Evolutionary conservation across 2,888 invertebrate species (phyloP).

Genomic region (Podotricha telesiphe): DNA sequence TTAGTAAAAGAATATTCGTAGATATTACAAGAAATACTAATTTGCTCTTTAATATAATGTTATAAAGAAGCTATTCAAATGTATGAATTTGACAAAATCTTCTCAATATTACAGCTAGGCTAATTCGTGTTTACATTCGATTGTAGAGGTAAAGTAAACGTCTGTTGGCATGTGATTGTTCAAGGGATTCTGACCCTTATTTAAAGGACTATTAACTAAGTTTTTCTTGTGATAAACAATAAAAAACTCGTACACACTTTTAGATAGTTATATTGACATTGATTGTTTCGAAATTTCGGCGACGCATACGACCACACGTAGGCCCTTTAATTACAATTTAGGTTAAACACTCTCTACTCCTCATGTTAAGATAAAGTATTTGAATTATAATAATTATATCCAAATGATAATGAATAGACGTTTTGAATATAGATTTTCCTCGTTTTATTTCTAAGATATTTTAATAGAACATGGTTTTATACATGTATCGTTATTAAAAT

Average conservation of each 20-base stretch:
- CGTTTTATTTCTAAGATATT: conserved; percentile 43
- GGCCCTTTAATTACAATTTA: conserved; percentile 53
- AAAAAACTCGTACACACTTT: conserved; percentile 46
- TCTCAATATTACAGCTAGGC: background rate
- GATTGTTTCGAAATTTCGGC: conserved; percentile 36
- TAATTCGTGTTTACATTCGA: conserved; percentile 25
- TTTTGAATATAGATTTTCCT: conserved; percentile 48
- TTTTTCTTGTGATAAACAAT: conserved; percentile 40
- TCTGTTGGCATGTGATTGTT: conserved; percentile 10
- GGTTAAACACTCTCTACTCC: conserved; percentile 56
- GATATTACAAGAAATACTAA: conserved; percentile 23
- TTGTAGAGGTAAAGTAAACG: conserved; percentile 46
- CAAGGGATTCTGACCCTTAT: conserved; percentile 24
- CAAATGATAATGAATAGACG: conserved; percentile 39
- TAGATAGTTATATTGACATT: conserved; percentile 50
- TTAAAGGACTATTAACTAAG: conserved; percentile 2
- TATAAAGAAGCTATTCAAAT: conserved; percentile 21
- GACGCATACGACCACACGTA: conserved; percentile 49
- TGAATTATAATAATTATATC: conserved; percentile 47
- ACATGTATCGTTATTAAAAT: too few species aligned
- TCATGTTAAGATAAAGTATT: conserved; percentile 47
- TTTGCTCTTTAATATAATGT: conserved; percentile 10
- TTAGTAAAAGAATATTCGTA: conserved; percentile 28
- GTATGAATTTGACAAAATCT: conserved; percentile 11
- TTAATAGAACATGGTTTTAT: background rate